phyloP scores from a whole-genome alignment of 92 coral and sea anemone species.

The Parazoanthus darwini region DNA sequence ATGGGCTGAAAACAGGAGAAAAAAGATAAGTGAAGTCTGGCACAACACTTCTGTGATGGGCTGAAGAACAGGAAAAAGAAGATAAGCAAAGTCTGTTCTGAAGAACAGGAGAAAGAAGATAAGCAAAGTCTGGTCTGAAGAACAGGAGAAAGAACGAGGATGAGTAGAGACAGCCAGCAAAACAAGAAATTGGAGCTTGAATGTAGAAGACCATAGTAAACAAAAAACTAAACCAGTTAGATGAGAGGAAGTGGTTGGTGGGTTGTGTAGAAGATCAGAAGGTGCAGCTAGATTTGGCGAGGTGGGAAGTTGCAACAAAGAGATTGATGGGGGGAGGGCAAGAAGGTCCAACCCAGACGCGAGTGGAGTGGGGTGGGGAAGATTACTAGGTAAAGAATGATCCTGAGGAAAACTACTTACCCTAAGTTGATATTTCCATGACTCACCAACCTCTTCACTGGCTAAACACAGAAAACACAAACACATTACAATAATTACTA shows the following conservation, averaged over 20 bases:
- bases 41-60: no score
- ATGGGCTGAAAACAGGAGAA: no score
- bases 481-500: neutral
- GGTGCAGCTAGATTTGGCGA: neutral
- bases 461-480: slow-evolving; percentile 50
- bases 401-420: slow-evolving; percentile 41
- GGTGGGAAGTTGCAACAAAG: neutral
- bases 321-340: neutral
- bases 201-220: no score
- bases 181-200: no score
- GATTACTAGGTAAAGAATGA: neutral
- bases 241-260: no score
- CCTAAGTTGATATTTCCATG: slow-evolving; percentile 92
- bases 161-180: neutral
- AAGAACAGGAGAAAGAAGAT: no score
- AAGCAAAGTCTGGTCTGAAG: neutral
- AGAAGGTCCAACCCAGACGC: neutral
- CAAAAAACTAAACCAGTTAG: no score
- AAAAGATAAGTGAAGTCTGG: no score
- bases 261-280: no score
- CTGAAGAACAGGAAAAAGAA: no score
- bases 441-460: slow-evolving; percentile 92
- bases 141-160: neutral
- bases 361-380: neutral
- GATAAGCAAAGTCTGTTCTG: no score